Base-by-base conservation (phyloP, 2,113 vertebrate species). In the Phrynocephalus versicolor region DNA sequence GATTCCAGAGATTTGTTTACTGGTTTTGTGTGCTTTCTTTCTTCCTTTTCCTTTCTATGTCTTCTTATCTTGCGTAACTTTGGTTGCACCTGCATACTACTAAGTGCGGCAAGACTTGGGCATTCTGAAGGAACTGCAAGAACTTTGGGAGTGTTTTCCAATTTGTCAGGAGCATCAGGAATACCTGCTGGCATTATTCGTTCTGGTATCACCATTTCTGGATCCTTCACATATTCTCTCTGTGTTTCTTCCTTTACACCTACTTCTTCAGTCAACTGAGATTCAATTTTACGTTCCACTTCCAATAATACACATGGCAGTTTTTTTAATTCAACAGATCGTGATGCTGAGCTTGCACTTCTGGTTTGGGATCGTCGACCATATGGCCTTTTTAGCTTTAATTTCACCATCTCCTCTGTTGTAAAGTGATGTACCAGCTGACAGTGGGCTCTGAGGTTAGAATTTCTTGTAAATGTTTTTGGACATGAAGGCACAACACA, bases 391-490 rank as follows among this genome's bases (percentile, higher is more conserved):
- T 97, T 98, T 69, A 97, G 92, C 95, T 98, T 98, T 83, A 99
- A 93, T 89, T 98, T 97, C 35, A 97, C 95, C 88, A 99, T 97
- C 94, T 99, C 97, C 82, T 98, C 96, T 35, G 95, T 94, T 1
- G 98, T 96, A 86, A 98, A 96, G 89, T 97, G 97, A 95, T 99
- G 98, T 73, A 97, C 96, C 33, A 98, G 94, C 60, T 97, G 97
- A 92, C 98, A 99, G 90, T 99, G 98, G 15, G 97, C 96, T 82
- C 97, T 96, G 71, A 99, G 98, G 91, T 99, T 99, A 35, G 98
- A 99, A 94, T 99, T 99, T 70, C 98, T 97, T 13, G 98, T 99
- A 92, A 99, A 99, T 1, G 97, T 96, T 96, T 99, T 99, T 51
- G 93, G 96, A 91, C 98, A 99, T 77, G 96, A 97, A 86, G 98